These are phyloP conservation scores for Oncorhynchus mykiss DNA, from an alignment of 2,113 vertebrate species.

Conservation along the genomic window DNA sequence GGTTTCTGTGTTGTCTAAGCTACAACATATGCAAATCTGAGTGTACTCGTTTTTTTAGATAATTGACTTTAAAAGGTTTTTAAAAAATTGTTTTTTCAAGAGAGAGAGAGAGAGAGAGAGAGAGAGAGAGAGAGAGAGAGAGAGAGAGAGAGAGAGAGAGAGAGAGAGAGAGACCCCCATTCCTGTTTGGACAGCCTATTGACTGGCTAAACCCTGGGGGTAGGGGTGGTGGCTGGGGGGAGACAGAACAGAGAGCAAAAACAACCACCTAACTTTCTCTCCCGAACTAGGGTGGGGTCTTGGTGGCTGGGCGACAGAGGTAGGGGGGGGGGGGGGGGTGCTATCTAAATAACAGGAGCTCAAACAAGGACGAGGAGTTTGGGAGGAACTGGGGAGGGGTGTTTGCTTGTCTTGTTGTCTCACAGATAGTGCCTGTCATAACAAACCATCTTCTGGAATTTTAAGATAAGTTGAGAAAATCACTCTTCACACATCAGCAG, in stretches of 20 bases:
- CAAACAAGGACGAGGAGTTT: constrained; percentile 29
- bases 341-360: constrained; percentile 40
- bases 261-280: constrained; percentile 39
- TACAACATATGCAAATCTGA: no score
- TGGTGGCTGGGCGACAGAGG: constrained; percentile 38
- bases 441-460: constrained; percentile 45
- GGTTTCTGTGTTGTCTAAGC: no score
- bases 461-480: constrained; percentile 48
- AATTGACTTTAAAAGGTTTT: no score
- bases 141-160: background rate
- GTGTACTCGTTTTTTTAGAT: no score
- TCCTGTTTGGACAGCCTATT: no score
- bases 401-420: constrained; percentile 38
- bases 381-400: constrained; percentile 8
- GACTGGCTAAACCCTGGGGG: no score
- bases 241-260: constrained; percentile 24
- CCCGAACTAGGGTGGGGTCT: constrained; percentile 61
- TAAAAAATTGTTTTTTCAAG: no score
- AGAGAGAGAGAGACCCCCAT: background rate
- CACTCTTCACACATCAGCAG: constrained; percentile 45
- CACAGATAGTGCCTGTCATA: constrained; percentile 25
- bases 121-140: background rate
- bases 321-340: constrained; percentile 47
- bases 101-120: background rate
- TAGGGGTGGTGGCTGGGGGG: background rate